Conservation (phyloP, 1,140 invertebrate genomes). For the Reticulitermes speratus region DNA sequence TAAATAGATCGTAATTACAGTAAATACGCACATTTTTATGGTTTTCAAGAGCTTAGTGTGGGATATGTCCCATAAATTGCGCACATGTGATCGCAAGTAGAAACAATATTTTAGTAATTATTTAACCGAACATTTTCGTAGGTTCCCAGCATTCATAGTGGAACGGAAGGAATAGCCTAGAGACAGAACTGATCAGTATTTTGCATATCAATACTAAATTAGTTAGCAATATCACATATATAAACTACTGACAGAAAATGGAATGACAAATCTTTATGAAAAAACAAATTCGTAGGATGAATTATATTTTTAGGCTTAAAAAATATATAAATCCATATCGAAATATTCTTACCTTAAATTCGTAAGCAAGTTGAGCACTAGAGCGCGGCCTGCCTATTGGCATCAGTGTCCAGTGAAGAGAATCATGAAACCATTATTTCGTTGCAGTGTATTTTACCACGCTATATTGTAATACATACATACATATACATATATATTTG, state of each 20-base stretch:
- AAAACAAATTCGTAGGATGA: neutral
- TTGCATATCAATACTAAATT: constrained; percentile 14
- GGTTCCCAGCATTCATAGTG: neutral
- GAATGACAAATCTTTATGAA: neutral
- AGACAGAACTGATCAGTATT: constrained; percentile 4
- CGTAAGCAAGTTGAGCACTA: neutral
- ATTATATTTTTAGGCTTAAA: constrained; percentile 3
- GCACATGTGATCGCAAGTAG: neutral
- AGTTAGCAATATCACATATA: neutral
- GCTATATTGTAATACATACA: neutral
- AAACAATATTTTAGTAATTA: constrained; percentile 15
- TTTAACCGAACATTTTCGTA: neutral
- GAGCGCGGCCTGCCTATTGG: neutral
- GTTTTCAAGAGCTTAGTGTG: neutral
- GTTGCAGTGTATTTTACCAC: neutral
- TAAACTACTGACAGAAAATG: neutral
- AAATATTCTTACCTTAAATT: neutral
- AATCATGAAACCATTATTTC: neutral
- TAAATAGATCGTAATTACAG: neutral
- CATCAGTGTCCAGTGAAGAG: neutral
- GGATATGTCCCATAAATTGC: neutral
- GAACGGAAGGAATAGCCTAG: neutral
- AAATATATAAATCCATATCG: neutral
- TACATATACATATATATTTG: constrained; percentile 8
- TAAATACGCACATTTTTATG: neutral